Percentiles rank a stretch among this genome's conserved stretches.
These are phyloP conservation scores for Lordiphosa mommai DNA, from an alignment of 1,140 invertebrate species.

Conservation along the genomic window DNA sequence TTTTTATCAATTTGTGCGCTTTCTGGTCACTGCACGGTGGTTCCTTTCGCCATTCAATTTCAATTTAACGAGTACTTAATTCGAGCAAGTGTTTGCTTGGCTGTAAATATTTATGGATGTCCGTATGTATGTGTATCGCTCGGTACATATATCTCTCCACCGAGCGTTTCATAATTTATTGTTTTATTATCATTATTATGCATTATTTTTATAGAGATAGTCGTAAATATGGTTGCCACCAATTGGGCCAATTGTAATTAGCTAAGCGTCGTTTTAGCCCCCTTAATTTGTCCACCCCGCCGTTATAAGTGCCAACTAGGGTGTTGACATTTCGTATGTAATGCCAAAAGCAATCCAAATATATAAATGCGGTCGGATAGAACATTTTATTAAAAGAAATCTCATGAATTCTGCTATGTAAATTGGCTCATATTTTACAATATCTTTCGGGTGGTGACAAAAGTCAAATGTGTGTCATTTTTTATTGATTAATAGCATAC, in stretches of 20 bases:
- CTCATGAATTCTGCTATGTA: too few relatives aligned
- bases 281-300: slow-evolving; percentile 43
- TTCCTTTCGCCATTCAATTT: slow-evolving; percentile 59
- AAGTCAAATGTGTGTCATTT: too few relatives aligned
- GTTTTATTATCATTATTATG: slow-evolving; percentile 73
- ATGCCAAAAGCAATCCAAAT: slow-evolving; percentile 39
- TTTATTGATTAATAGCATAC: too few relatives aligned
- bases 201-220: slow-evolving; percentile 73
- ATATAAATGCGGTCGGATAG: neutral
- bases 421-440: too few relatives aligned
- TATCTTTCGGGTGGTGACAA: too few relatives aligned
- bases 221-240: slow-evolving; percentile 46
- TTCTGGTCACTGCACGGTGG: slow-evolving; percentile 16
- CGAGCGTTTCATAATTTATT: slow-evolving; percentile 63
- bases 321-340: too few relatives aligned
- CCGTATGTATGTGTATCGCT: slow-evolving; percentile 26
- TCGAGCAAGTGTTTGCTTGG: slow-evolving; percentile 76
- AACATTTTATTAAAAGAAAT: too few relatives aligned
- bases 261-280: slow-evolving; percentile 15
- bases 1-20: slow-evolving; percentile 66
- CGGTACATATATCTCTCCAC: slow-evolving; percentile 14
- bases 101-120: slow-evolving; percentile 71
- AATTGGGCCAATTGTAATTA: too few relatives aligned
- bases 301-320: slow-evolving; percentile 2
- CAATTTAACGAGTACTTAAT: slow-evolving; percentile 75